Evolutionary conservation across 2,888 invertebrate genomes (phyloP).

Genomic region (Himalopsyche tibetana): DNA sequence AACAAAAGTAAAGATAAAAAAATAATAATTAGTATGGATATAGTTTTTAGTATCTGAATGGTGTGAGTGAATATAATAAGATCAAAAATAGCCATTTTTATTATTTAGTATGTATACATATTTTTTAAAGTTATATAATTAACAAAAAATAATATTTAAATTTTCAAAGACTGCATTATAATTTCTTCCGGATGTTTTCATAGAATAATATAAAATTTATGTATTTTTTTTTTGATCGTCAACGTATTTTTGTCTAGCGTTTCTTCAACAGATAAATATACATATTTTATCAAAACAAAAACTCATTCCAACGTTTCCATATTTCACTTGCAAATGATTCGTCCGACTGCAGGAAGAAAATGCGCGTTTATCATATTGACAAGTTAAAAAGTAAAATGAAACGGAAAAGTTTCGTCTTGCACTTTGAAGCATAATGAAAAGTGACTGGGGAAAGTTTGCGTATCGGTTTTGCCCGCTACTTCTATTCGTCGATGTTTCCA

Average conservation of each 20-base stretch:
- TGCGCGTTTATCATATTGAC: slow-evolving; percentile 30
- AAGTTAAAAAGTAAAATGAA: slow-evolving; percentile 20
- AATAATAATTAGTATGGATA: too few species aligned
- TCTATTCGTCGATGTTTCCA: slow-evolving; percentile 21
- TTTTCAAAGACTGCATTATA: too few species aligned
- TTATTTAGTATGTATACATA: too few species aligned
- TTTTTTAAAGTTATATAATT: too few species aligned
- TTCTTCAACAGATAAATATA: not conserved
- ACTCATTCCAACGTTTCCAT: not conserved
- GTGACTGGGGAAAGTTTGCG: slow-evolving; percentile 32
- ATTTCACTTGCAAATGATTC: slow-evolving; percentile 34
- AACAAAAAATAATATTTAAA: too few species aligned
- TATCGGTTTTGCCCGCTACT: slow-evolving; percentile 22
- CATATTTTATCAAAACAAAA: slow-evolving; percentile 28
- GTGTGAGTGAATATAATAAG: too few species aligned
- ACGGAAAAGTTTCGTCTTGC: slow-evolving; percentile 9
- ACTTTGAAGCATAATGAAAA: slow-evolving; percentile 26
- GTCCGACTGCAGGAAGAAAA: slow-evolving; percentile 22
- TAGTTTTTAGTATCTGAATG: too few species aligned
- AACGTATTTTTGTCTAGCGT: not conserved
- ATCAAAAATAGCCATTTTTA: too few species aligned
- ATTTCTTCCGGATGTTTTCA: too few species aligned
- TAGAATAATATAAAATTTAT: too few species aligned
- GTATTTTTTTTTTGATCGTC: too few species aligned
- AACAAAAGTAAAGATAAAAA: too few species aligned